Percentiles rank a stretch among this genome's conserved stretches.
Evolutionary conservation across 2,888 invertebrate genomes (phyloP).

Genomic region (Tenthredo mesomela): DNA sequence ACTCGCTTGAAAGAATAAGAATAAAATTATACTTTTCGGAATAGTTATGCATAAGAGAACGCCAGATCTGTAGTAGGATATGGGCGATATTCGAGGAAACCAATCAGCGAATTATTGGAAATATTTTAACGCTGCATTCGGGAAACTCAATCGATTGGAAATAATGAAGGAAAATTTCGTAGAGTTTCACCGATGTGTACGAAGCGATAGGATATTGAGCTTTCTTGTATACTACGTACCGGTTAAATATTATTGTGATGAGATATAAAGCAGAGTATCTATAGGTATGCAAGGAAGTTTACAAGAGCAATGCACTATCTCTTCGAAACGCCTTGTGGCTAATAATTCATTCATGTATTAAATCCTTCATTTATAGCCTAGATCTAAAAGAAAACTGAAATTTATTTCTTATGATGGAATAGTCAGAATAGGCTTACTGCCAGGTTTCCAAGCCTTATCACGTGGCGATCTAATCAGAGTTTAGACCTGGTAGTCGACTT

Average conservation of each 20-base stretch:
- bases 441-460: neutral
- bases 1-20: neutral
- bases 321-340: neutral
- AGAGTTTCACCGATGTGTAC: neutral
- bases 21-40: neutral
- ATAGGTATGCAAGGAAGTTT: neutral
- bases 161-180: neutral
- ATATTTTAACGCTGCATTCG: neutral
- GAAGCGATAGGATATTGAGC: neutral
- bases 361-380: neutral
- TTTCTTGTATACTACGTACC: neutral
- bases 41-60: neutral
- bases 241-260: neutral
- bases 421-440: neutral
- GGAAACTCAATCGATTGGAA: neutral
- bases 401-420: neutral
- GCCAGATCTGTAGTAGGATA: neutral
- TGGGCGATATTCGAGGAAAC: neutral
- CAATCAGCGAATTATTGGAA: conserved; percentile 4
- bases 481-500: conserved; percentile 27
- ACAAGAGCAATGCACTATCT: neutral
- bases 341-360: neutral
- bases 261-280: neutral
- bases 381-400: neutral
- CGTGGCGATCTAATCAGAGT: conserved; percentile 45